A percentile compares a stretch with the other conserved stretches of the same genome.
These are phyloP conservation scores for Acleris holmiana DNA, from an alignment of 2,888 invertebrate genomes.

Conservation along the genomic window DNA sequence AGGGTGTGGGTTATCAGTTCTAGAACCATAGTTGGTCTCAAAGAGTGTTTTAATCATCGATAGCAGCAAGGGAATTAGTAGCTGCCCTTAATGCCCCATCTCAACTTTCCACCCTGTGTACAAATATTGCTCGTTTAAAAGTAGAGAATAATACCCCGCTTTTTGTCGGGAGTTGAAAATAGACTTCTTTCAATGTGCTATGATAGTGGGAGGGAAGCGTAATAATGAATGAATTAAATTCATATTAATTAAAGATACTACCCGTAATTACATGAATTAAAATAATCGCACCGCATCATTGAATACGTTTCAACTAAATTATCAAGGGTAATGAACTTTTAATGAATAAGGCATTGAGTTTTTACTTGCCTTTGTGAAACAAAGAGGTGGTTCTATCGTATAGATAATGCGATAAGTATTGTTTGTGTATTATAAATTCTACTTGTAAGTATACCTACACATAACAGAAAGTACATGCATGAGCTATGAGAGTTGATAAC, in stretches of 20 bases:
- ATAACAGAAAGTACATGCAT: too few relatives aligned
- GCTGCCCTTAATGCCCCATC: too few relatives aligned
- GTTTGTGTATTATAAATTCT: slow-evolving; percentile 2
- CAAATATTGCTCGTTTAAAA: too few relatives aligned
- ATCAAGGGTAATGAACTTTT: slow-evolving; percentile 18
- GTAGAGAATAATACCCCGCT: too few relatives aligned
- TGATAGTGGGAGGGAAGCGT: too few relatives aligned
- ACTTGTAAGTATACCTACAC: neutral
- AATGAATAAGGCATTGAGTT: slow-evolving; percentile 15
- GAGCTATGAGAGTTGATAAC: too few relatives aligned
- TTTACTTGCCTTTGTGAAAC: neutral
- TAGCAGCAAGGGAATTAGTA: too few relatives aligned
- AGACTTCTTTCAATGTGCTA: too few relatives aligned
- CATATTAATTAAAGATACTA: neutral
- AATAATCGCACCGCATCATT: slow-evolving; percentile 1
- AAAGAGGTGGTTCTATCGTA: neutral
- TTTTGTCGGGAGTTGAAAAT: neutral
- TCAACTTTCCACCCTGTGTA: too few relatives aligned
- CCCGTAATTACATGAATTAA: slow-evolving; percentile 14
- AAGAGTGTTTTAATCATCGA: too few relatives aligned
- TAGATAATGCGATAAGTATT: slow-evolving; percentile 6
- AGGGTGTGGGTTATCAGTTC: too few relatives aligned
- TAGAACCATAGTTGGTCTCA: too few relatives aligned
- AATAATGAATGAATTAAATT: neutral
- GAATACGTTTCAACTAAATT: slow-evolving; percentile 2